phyloP scores from a whole-genome alignment of 2,888 invertebrate species.

The Zele albiditarsus region DNA sequence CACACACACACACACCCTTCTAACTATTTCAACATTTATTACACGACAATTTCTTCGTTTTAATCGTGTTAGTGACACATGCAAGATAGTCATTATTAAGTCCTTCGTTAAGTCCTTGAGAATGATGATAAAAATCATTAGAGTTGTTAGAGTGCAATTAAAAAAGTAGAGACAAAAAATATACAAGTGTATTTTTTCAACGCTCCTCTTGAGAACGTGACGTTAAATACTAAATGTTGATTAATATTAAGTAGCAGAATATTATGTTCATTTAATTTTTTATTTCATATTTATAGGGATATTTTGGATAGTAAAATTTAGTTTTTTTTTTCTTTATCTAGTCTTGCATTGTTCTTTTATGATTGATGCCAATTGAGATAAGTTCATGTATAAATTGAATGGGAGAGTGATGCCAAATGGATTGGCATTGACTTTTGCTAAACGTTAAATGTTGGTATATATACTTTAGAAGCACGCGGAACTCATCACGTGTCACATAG shows the following conservation, averaged over 20 bases:
- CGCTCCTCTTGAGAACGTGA: not conserved
- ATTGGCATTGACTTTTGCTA: conserved; percentile 43
- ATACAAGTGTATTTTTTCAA: not conserved
- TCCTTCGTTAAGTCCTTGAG: conserved; percentile 8
- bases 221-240: too few species aligned
- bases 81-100: not conserved
- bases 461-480: conserved; percentile 32
- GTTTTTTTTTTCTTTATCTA: not conserved
- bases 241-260: too few species aligned
- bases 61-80: not conserved
- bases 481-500: conserved; percentile 25
- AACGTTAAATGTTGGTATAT: conserved; percentile 12
- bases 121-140: conserved; percentile 9
- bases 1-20: too few species aligned
- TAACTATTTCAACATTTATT: not conserved
- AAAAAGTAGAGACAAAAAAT: not conserved
- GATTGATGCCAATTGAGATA: not conserved
- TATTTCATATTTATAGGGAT: too few species aligned
- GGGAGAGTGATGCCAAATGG: conserved; percentile 39
- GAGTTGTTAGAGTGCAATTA: conserved; percentile 16
- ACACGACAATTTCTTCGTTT: not conserved
- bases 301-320: not conserved
- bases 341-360: conserved; percentile 34
- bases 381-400: conserved; percentile 18
- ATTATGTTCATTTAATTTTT: too few species aligned